Percentiles rank a stretch among this genome's conserved stretches.
phyloP scores from a whole-genome alignment of 2,113 vertebrate species.

The Heloderma charlesbogerti region DNA sequence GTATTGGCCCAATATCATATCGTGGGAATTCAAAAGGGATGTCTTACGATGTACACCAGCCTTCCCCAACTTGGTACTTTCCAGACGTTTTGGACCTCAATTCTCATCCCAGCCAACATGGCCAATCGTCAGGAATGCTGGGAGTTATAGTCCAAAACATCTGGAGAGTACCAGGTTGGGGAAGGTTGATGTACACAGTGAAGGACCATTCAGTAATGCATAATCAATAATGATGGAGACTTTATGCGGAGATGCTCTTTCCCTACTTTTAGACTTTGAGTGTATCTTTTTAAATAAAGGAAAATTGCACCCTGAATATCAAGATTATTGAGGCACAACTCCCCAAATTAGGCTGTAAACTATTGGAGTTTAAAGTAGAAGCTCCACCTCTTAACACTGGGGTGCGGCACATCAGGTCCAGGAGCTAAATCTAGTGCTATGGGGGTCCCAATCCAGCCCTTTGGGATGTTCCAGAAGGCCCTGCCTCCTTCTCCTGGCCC shows the following conservation, averaged over 20 bases:
- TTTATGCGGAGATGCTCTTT: neutral
- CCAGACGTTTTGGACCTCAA: no score
- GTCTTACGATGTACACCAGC: neutral
- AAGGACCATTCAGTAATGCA: neutral
- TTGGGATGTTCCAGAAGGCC: no score
- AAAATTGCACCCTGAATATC: neutral
- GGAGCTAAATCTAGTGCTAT: no score
- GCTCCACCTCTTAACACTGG: neutral
- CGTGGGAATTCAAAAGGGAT: neutral
- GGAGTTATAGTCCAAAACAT: neutral
- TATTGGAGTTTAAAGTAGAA: constrained; percentile 1
- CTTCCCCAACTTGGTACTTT: no score
- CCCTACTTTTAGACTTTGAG: neutral
- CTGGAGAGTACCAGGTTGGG: no score
- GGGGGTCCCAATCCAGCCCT: no score
- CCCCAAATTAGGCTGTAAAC: neutral
- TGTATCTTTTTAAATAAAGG: neutral
- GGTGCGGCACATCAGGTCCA: no score
- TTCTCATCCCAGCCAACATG: no score
- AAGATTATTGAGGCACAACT: neutral
- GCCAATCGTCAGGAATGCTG: no score
- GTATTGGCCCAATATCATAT: neutral
- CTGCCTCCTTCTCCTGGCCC: no score
- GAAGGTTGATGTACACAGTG: neutral
- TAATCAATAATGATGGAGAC: neutral